Conservation (phyloP, 64 coral and sea anemone species). For the Orbicella faveolata region DNA sequence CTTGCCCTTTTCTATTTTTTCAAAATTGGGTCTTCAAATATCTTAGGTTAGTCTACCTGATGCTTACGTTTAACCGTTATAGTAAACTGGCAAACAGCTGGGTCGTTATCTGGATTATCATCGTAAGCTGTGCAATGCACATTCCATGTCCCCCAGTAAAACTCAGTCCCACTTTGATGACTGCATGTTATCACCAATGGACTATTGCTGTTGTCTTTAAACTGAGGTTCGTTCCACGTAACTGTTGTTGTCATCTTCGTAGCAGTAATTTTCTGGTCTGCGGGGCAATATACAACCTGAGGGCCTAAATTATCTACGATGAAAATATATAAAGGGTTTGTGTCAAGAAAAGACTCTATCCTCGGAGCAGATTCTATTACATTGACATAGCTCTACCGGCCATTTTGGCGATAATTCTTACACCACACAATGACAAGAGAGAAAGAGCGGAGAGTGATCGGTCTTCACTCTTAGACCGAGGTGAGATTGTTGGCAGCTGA, state of each 20-base stretch:
- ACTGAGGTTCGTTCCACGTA: constrained; percentile 33
- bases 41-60: neutral
- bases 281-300: constrained; percentile 58
- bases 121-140: constrained; percentile 61
- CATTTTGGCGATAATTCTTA: no score
- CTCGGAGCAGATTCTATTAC: neutral
- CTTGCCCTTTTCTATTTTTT: no score
- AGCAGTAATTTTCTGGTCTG: constrained; percentile 13
- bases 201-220: constrained; percentile 56
- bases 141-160: constrained; percentile 76
- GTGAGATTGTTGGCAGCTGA: no score
- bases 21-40: neutral
- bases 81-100: constrained; percentile 53
- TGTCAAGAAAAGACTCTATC: neutral
- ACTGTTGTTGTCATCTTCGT: constrained; percentile 23
- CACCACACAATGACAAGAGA: no score
- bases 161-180: constrained; percentile 29
- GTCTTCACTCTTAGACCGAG: no score
- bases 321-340: neutral
- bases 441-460: no score
- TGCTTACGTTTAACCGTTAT: constrained; percentile 56
- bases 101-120: constrained; percentile 62
- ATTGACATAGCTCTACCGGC: no score
- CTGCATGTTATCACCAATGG: constrained; percentile 25
- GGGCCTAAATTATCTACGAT: constrained; percentile 48